Base-by-base conservation (phyloP, 2,797 vertebrate species). In the Typhlichthys eigenmanni region DNA sequence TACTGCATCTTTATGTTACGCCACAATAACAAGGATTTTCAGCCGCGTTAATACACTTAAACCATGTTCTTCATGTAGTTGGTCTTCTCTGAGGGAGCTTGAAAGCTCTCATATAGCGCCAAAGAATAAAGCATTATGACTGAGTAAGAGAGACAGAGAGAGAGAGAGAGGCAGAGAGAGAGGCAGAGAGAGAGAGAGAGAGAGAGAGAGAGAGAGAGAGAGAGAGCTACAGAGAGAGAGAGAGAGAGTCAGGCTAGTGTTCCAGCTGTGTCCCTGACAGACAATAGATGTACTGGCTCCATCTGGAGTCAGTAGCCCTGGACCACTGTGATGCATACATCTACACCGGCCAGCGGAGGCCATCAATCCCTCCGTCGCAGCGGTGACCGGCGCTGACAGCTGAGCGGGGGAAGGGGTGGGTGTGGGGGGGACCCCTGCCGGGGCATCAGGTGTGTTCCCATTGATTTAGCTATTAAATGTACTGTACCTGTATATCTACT, bases 301-400 rank as follows among this genome's bases (percentile, higher is more conserved):
- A 96, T 96, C 95, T 96, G 95, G 95, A 94, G 89, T 93, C 94
- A 92, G 92, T 94, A 94, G 93, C 94, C 85, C 92, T 91, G 92
- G 94, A 95, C 94, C 94, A 94, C 95, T 95, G 95, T 95, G 95
- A 97, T 96, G 95, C 95, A 96, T 95, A 95, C 94, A 94, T 94
- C 95, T 95, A 95, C 93, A 94, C 93, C 89, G 92, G 94, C 79
- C 95, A 94, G 94, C 94, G 94, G 92, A 91, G 91, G 93, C 94
- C 93, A 96, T 96, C 93, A 96, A 96, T 96, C 94, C 88, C 93
- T 87, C 75, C 91, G 87, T 89, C 93, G 92, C 91, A 87, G 82
- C 76, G 83, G 84, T 69, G 82, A 94, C 93, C 90, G 58, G 86
- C 87, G 85, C 89, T 95, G 94, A 95, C 95, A 95, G 92, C 91